Base-by-base conservation (phyloP, 1,140 invertebrate genomes). In the Drosophila nikananu region DNA sequence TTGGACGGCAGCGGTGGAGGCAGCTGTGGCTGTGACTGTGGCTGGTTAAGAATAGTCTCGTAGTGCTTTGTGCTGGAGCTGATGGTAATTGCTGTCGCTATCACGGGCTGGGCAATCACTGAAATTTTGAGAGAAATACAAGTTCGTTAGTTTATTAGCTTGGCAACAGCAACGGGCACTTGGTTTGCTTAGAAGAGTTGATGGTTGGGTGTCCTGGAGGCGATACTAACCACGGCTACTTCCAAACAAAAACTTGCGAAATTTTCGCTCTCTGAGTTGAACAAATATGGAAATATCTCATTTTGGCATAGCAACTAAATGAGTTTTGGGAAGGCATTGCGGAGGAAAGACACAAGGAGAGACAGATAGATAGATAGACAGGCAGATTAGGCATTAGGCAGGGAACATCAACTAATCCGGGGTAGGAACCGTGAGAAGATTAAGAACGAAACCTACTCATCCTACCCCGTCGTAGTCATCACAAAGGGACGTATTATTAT, bases 231-330 rank as follows among this genome's bases (percentile, higher is more conserved):
- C 91, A 82, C 86, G 72, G 74, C 70, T 84, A 83, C 75, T 78
- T 92, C 91, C 91, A 90, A 91, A 92, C 74, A 91, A 80, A 84
- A 87, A 90, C 72, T 91, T 76, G 71, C 74, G 76, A 83, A 89
- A 80, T 81, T 87, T 92, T 75, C 84, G 76, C 66, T 74, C 72
- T 64, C 72, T 81, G 12, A 81, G 80, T 60, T 79, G 57, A 55
- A 84, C 67, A 92, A 92, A 80, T 62, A 77, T 70, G 37, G 72
- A 71, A 79, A 86, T 79, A 76, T 91, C 83, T 92, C 91, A 92
- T 92, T 92, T 92, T 78, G 79, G 91, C 82, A 91, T 77, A 70
- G 71, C 77, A 83, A 92, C 91, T 92, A 55, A 80, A 48, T 39
- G 15, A 23, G 54, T 39, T 66, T 71, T 76, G 55, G 70, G 52